Conservation (phyloP, 2,113 vertebrate species). For the Psilopsiagon aurifrons region DNA sequence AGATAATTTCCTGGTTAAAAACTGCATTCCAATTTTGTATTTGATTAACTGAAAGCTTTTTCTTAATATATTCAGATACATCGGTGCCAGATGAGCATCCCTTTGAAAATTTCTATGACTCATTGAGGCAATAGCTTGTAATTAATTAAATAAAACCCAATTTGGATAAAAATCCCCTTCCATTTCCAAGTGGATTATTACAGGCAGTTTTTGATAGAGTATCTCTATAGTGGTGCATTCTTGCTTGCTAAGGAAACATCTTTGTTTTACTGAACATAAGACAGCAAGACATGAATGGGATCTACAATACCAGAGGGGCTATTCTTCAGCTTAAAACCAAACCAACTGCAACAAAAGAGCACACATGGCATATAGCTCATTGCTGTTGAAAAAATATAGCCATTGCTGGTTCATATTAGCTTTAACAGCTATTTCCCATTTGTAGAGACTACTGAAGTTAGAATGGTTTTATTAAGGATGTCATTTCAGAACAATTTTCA, state of each 20-base stretch:
- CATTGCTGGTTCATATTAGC: slow-evolving; percentile 11
- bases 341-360: background rate
- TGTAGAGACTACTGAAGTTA: background rate
- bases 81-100: background rate
- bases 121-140: slow-evolving; percentile 20
- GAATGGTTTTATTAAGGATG: background rate
- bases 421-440: slow-evolving; percentile 1
- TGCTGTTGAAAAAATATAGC: background rate
- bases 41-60: slow-evolving; percentile 2
- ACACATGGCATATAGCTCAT: background rate
- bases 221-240: background rate
- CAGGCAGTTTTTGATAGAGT: background rate
- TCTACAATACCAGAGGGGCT: background rate
- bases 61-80: background rate
- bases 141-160: background rate
- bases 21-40: background rate
- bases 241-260: background rate
- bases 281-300: background rate
- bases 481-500: background rate
- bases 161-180: background rate
- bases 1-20: background rate
- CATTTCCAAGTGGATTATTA: background rate
- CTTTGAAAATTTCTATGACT: slow-evolving; percentile 11
- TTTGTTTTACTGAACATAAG: background rate
- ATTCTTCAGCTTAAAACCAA: background rate